A percentile compares a stretch with the other conserved stretches of the same genome.
Evolutionary conservation across 2,888 invertebrate species (phyloP).

Genomic region (Trilocha varians): DNA sequence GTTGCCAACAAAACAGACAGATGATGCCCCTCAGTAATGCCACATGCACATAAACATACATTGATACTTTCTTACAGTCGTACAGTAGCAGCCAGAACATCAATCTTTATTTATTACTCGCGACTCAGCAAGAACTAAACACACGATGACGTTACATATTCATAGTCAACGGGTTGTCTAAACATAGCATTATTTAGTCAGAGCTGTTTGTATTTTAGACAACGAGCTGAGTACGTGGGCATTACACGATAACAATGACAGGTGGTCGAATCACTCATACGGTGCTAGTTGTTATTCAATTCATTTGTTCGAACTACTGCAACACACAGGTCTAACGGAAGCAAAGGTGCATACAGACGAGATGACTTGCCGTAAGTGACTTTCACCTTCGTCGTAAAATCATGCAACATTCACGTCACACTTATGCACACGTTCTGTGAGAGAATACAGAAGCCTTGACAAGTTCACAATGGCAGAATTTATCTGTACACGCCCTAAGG

Average conservation of each 20-base stretch:
- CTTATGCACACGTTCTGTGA: conserved; percentile 16
- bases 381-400: conserved; percentile 36
- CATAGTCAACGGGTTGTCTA: background rate
- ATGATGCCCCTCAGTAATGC: background rate
- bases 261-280: background rate
- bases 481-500: conserved; percentile 1
- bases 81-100: background rate
- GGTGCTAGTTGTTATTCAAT: conserved; percentile 26
- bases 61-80: background rate
- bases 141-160: background rate
- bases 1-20: conserved; percentile 1
- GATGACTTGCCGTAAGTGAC: conserved; percentile 31
- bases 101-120: background rate
- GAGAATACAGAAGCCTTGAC: conserved; percentile 10
- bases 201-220: background rate
- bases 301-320: conserved; percentile 30
- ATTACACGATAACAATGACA: background rate
- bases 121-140: background rate
- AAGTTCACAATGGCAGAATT: conserved; percentile 6
- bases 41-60: background rate
- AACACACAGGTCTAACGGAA: conserved; percentile 24
- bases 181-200: background rate
- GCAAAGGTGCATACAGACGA: conserved; percentile 31
- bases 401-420: conserved; percentile 32
- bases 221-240: background rate